Conservation (phyloP, 2,797 vertebrate genomes). For the Galagoides demidoff region DNA sequence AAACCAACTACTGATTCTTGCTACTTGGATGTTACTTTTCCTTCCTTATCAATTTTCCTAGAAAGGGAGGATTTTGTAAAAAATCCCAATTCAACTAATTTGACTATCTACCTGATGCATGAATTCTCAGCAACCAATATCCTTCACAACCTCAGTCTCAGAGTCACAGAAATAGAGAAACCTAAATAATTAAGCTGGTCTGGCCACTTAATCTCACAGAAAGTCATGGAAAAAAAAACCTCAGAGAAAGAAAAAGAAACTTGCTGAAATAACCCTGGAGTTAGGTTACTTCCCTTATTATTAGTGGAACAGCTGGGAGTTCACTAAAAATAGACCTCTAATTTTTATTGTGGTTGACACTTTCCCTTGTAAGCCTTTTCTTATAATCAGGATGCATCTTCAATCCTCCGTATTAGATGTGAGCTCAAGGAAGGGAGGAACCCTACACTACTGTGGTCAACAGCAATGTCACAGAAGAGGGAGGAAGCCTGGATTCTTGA, state of each 20-base stretch:
- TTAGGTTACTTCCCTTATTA: background rate
- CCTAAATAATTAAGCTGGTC: background rate
- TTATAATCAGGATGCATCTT: background rate
- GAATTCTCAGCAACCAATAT: background rate
- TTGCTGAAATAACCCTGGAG: background rate
- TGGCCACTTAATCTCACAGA: background rate
- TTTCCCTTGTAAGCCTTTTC: background rate
- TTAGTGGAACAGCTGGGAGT: background rate
- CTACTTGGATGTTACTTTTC: background rate
- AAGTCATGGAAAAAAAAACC: background rate
- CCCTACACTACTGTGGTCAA: background rate
- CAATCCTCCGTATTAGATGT: background rate
- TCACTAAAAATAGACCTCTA: background rate
- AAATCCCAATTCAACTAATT: background rate
- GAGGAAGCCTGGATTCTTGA: background rate
- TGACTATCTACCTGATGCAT: background rate
- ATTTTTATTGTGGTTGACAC: background rate
- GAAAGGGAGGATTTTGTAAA: background rate
- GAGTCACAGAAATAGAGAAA: background rate
- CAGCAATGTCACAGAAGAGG: background rate
- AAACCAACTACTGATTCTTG: background rate
- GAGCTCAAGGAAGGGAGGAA: background rate
- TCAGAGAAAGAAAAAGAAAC: background rate
- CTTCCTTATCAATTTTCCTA: background rate
- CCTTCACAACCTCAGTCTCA: background rate